Evolutionary conservation across 2,888 invertebrate species (phyloP).

Genomic region (Pseudococcus viburni): DNA sequence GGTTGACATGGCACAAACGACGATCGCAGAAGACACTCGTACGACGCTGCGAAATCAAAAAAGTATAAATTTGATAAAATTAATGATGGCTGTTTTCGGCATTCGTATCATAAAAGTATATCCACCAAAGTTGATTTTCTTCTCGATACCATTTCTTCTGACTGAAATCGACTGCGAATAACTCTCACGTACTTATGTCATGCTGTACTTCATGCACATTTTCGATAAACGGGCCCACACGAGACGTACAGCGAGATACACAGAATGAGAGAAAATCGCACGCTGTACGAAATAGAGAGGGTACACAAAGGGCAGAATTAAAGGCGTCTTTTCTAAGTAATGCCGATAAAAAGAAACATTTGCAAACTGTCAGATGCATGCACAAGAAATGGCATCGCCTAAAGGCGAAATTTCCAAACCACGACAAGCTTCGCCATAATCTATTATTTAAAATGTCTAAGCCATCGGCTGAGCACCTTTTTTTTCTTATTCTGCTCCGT

Average conservation of each 20-base stretch:
- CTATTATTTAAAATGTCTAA: slow-evolving; percentile 67
- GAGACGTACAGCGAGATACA: not conserved
- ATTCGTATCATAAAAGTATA: not conserved
- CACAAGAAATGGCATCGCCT: slow-evolving; percentile 66
- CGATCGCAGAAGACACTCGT: not conserved
- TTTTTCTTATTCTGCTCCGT: not conserved
- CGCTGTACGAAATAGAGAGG: not conserved
- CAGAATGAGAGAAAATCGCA: slow-evolving; percentile 14
- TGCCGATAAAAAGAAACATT: slow-evolving; percentile 67
- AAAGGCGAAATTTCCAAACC: slow-evolving; percentile 66
- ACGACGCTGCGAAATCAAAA: not conserved
- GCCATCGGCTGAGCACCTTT: slow-evolving; percentile 63
- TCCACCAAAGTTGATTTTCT: not conserved
- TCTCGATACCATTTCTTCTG: not conserved
- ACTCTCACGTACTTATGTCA: slow-evolving; percentile 7
- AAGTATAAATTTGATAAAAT: not conserved
- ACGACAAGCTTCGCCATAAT: slow-evolving; percentile 65
- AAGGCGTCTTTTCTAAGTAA: slow-evolving; percentile 62
- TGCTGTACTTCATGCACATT: not conserved
- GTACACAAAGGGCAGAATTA: slow-evolving; percentile 62
- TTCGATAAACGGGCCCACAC: slow-evolving; percentile 4
- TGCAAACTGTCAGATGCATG: slow-evolving; percentile 68
- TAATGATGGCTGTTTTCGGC: slow-evolving; percentile 24
- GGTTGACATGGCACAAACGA: not conserved
- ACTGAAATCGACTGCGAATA: slow-evolving; percentile 5